These are phyloP conservation scores for Trissolcus brochymenae DNA, from an alignment of 2,888 invertebrate genomes.

Conservation along the genomic window DNA sequence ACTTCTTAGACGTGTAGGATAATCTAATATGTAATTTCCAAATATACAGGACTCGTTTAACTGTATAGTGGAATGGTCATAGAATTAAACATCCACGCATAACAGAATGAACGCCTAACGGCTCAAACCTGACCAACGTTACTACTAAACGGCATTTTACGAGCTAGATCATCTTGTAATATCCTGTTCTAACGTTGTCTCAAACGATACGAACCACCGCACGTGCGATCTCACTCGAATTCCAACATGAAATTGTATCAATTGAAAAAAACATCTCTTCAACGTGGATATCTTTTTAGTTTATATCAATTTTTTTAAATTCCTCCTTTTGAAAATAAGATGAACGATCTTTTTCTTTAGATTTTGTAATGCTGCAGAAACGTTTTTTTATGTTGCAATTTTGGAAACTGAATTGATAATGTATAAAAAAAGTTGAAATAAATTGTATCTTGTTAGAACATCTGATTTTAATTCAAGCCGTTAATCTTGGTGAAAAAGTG, in stretches of 20 bases:
- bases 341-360: too few relatives aligned
- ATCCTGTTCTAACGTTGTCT: conserved; percentile 39
- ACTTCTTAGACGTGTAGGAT: background rate
- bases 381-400: too few relatives aligned
- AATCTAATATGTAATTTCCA: conserved; percentile 1
- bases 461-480: conserved; percentile 12
- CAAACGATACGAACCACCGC: conserved; percentile 29
- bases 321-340: too few relatives aligned
- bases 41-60: conserved; percentile 12
- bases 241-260: background rate
- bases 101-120: conserved; percentile 52
- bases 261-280: too few relatives aligned
- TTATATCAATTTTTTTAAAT: too few relatives aligned
- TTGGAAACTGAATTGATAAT: too few relatives aligned
- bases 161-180: conserved; percentile 36
- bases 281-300: too few relatives aligned
- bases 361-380: too few relatives aligned
- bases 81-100: conserved; percentile 28
- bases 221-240: conserved; percentile 25
- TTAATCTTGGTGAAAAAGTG: conserved; percentile 21
- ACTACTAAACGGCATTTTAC: conserved; percentile 49
- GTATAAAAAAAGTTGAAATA: background rate
- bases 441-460: background rate
- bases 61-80: conserved; percentile 31
- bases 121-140: conserved; percentile 52